Evolutionary conservation across 2,888 invertebrate genomes (phyloP), one percentile per base, ranked within the genome.

Genomic region (Campoplex capitator): DNA sequence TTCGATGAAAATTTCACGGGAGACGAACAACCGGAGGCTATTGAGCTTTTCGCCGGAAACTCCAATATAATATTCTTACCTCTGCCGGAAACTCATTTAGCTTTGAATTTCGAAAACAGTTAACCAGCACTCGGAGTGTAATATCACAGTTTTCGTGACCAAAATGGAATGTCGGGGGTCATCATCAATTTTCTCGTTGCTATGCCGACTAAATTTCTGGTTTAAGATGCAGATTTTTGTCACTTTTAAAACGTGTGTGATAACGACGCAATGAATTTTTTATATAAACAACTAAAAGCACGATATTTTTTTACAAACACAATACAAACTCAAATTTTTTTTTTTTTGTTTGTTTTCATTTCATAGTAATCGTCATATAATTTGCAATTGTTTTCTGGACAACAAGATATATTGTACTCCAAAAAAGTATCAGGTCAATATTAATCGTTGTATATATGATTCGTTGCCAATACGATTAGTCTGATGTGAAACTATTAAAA

Each of bases 31-130:
- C 79, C 13, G 18, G 56, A 48, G 28, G 58, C 58, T 80, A 71
- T 56, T 23, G 9, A 85, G 67, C 58, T 86, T 42, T 51, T 42
- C 58, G 38, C 62, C 78, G 65, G 78, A 75, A 79, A 75, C 51
- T 62, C 62, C 18, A 45, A 45, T 13, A 45, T 11, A 45, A 45
- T 45, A 11, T 45, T 45, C 45, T 45, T 45, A 11, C 45, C 45
- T 45, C 11, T 45, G 45, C 2, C 45, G 11, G 45, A 45, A 45
- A 45, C 13, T 45, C 45, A 11, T 45, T 45, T 45, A 45, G 45
- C 11, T 45, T 45, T 45, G 45, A 68, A 67, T 85, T 62, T 62
- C 16, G 1, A 62, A 62, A 62, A 28, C 32, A 16, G 62, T 62
- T 62, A 62, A 62, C 62, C 16, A 62, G 6, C 6, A 16, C 32